Conservation (phyloP, 2,797 vertebrate species). For the Lates japonicus region DNA sequence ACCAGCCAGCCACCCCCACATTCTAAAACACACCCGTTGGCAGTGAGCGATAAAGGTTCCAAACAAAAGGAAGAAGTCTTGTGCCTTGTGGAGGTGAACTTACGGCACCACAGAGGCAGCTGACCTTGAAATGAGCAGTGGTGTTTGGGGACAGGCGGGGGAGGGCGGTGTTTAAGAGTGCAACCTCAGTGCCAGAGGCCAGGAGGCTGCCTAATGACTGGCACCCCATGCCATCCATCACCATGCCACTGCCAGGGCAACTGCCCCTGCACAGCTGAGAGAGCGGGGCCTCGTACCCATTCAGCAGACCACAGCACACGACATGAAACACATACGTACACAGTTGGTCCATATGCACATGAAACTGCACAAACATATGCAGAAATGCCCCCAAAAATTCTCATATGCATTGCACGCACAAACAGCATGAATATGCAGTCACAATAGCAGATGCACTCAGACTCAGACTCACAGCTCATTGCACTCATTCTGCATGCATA, state of each 20-base stretch:
- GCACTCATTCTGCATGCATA: slow-evolving; percentile 73
- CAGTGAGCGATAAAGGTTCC: slow-evolving; percentile 80
- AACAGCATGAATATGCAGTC: slow-evolving; percentile 72
- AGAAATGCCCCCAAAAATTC: slow-evolving; percentile 44
- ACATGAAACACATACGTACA: slow-evolving; percentile 37
- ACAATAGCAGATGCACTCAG: slow-evolving; percentile 69
- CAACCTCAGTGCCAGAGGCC: slow-evolving; percentile 86
- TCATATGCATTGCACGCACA: slow-evolving; percentile 51
- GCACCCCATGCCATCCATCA: slow-evolving; percentile 87
- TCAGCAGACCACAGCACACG: slow-evolving; percentile 44
- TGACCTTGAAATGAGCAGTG: slow-evolving; percentile 89
- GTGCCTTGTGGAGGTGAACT: slow-evolving; percentile 80
- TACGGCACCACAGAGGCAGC: slow-evolving; percentile 80
- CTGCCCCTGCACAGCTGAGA: slow-evolving; percentile 72
- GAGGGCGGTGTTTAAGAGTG: slow-evolving; percentile 86
- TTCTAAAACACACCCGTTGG: slow-evolving; percentile 77
- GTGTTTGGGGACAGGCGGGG: slow-evolving; percentile 82
- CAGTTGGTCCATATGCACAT: slow-evolving; percentile 32
- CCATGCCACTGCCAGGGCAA: slow-evolving; percentile 82
- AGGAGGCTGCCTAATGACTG: slow-evolving; percentile 88
- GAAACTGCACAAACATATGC: slow-evolving; percentile 41
- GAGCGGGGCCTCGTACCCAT: slow-evolving; percentile 62
- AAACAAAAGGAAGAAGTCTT: slow-evolving; percentile 79
- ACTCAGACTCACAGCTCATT: slow-evolving; percentile 76
- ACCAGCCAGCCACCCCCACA: slow-evolving; percentile 77